Percentiles rank a stretch among this genome's conserved stretches.
phyloP scores from a whole-genome alignment of 2,888 invertebrate genomes.

The Torymus aiolomorphi region DNA sequence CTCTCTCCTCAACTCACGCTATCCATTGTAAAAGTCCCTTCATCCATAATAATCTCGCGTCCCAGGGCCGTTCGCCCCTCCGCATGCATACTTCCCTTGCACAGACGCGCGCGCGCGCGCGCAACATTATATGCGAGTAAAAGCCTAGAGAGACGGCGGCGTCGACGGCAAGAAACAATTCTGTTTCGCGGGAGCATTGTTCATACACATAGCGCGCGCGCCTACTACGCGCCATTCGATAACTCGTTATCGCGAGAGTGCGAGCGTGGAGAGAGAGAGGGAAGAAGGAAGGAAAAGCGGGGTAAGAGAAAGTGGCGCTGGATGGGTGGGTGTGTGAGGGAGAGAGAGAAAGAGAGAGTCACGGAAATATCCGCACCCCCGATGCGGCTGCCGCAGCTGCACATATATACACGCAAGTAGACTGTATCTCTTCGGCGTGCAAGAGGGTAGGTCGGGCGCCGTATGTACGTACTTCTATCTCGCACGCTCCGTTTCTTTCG shows the following conservation, averaged over 20 bases:
- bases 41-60: no score
- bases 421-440: conserved; percentile 1
- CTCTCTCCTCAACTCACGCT: no score
- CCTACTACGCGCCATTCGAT: conserved; percentile 5
- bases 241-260: conserved; percentile 25
- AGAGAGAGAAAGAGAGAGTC: background rate
- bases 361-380: conserved; percentile 18
- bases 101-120: no score
- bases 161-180: background rate
- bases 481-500: conserved; percentile 2
- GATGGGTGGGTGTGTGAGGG: background rate
- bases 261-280: background rate
- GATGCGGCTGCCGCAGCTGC: conserved; percentile 20
- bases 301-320: no score
- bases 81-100: no score
- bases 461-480: background rate
- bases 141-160: no score
- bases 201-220: no score
- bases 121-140: no score
- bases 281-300: background rate
- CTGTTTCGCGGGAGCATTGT: background rate
- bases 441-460: no score
- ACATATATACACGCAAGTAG: background rate
- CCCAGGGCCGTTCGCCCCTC: no score
- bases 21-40: no score